Evolutionary conservation across 1,140 invertebrate species (phyloP).

Genomic region (Hesperophylax magnus): DNA sequence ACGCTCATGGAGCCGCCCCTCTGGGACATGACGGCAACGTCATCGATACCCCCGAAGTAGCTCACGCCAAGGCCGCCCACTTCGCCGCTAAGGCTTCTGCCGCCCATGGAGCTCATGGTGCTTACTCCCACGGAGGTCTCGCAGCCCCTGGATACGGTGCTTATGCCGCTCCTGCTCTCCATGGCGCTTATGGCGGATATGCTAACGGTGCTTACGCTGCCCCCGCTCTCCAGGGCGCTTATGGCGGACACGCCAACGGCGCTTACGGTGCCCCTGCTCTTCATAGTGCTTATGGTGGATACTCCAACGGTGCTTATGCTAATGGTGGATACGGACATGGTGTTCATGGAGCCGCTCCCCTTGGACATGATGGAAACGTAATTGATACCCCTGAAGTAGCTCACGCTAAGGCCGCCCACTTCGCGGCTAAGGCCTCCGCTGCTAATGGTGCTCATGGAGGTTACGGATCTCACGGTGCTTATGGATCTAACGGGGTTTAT

Average conservation of each 20-base stretch:
- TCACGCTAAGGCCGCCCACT: constrained; percentile 67
- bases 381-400: constrained; percentile 70
- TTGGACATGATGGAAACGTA: constrained; percentile 59
- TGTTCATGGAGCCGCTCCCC: constrained; percentile 57
- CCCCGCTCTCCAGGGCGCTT: background rate
- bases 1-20: constrained; percentile 46
- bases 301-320: constrained; percentile 57
- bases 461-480: constrained; percentile 7
- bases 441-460: constrained; percentile 54
- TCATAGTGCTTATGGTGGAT: constrained; percentile 46
- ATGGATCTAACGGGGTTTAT: background rate
- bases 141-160: constrained; percentile 30
- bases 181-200: constrained; percentile 67
- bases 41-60: constrained; percentile 69
- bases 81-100: constrained; percentile 60
- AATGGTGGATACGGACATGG: too few relatives aligned
- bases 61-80: constrained; percentile 68
- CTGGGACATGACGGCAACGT: constrained; percentile 59
- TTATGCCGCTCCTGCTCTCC: constrained; percentile 65
- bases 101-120: constrained; percentile 52
- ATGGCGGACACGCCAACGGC: constrained; percentile 40
- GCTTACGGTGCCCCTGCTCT: too few relatives aligned
- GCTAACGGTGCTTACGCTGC: constrained; percentile 61
- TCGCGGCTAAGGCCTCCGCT: constrained; percentile 60
- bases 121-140: constrained; percentile 47